Evolutionary conservation across 2,113 vertebrate genomes (phyloP), one percentile per base, ranked within the genome.

Genomic region (Sarotherodon lohbergeri): DNA sequence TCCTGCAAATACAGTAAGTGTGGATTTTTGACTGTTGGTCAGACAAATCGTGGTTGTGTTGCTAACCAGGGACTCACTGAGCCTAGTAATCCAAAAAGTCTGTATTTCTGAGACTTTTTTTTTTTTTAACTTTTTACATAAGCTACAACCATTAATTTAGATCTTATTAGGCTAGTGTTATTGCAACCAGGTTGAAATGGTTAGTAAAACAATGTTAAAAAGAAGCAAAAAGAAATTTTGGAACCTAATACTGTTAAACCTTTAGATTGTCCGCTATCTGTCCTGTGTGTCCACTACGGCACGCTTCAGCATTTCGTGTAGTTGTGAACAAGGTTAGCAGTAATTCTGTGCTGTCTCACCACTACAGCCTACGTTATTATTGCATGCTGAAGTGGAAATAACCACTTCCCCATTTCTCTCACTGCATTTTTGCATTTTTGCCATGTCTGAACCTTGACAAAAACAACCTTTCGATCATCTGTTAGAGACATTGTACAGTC

Each of bases 361-460:
- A 39, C 17, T 1, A 22, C 4, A 14, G 63, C 34, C 34, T 22
- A 43, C 7, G 2, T 9, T 43, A 43, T 24, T 71, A 24, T 71
- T 5, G 10, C 4, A 13, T 24, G 63, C 12, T 9, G 39, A 71
- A 43, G n/a, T 71, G n/a, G 39, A 71, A 71, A 43, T 41, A 71
- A 71, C n/a, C 36, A 43, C 66, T 71, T 71, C 66, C 66, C n/a
- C 36, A 41, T 71, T 39, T 24, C n/a, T 43, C 66, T 43, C 66
- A 41, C 63, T 71, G 66, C 66, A 43, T 16, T 71, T 54, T 54
- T 19, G 50, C 17, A 54, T 17, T 52, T 71, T 71, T 22, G 27
- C 66, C n/a, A 14, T 5, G n/a, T 41, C 10, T 12, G 19, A 68
- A 68, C 13, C 27, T 59, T 5, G 14, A 29, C 27, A 68, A 11